These are phyloP conservation scores for Lepus europaeus DNA, from an alignment of 2,113 vertebrate species.

Conservation along the genomic window DNA sequence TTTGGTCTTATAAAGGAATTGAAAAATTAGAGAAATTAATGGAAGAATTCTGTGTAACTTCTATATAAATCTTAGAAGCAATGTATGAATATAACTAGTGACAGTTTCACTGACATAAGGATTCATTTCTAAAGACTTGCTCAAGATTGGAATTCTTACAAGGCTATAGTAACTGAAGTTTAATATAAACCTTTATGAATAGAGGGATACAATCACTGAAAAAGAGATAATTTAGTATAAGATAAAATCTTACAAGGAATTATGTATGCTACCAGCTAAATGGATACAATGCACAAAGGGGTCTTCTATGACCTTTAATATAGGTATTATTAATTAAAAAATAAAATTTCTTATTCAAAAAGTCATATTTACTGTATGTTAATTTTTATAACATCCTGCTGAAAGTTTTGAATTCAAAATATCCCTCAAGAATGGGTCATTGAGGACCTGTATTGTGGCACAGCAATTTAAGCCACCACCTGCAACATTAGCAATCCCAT, in stretches of 20 bases:
- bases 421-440: neutral
- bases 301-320: neutral
- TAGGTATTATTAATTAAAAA: conserved; percentile 12
- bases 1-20: conserved; percentile 13
- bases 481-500: too few species aligned
- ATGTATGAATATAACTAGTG: neutral
- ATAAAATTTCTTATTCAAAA: neutral
- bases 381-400: neutral
- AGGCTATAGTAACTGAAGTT: neutral
- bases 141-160: conserved; percentile 7
- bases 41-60: neutral
- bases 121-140: neutral
- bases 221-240: neutral
- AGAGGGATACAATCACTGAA: neutral
- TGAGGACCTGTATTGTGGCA: neutral
- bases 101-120: neutral
- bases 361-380: neutral
- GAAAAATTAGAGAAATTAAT: neutral
- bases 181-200: conserved; percentile 1
- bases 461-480: too few species aligned
- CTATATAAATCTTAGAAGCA: neutral
- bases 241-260: neutral
- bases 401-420: neutral
- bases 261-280: neutral
- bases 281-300: neutral